Evolutionary conservation across 1,140 invertebrate genomes (phyloP).

Genomic region (Vollenhovia emeryi): DNA sequence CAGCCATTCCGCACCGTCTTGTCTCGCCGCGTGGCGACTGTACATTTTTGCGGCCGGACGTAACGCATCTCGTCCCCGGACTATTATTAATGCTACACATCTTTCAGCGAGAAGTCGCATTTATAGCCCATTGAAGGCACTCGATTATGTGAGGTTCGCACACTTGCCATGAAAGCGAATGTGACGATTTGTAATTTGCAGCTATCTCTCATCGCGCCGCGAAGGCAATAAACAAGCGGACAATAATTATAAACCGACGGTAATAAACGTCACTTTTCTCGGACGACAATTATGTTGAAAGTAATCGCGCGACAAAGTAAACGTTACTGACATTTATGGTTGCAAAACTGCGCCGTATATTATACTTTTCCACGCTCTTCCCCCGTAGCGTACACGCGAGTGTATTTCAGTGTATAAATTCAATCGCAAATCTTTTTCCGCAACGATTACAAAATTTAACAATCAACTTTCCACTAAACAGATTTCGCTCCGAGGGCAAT

Average conservation of each 20-base stretch:
- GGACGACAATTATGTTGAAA: neutral
- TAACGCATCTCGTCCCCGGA: neutral
- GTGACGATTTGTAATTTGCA: constrained; percentile 7
- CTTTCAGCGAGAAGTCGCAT: constrained; percentile 8
- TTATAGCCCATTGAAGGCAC: neutral
- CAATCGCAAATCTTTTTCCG: too few species aligned
- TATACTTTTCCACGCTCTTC: neutral
- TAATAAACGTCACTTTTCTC: neutral
- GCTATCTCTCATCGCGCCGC: neutral
- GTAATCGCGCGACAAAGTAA: constrained; percentile 19
- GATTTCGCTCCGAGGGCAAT: too few species aligned
- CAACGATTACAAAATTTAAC: too few species aligned
- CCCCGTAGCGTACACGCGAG: too few species aligned
- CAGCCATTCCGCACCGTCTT: neutral
- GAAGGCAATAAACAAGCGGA: neutral
- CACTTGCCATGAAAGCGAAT: neutral
- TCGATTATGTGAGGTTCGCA: neutral
- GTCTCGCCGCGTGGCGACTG: neutral
- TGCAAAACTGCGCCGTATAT: neutral
- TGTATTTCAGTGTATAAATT: too few species aligned
- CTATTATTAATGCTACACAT: constrained; percentile 29
- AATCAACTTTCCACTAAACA: too few species aligned
- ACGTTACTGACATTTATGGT: neutral
- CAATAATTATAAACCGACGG: neutral
- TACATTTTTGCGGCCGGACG: constrained; percentile 6